Evolutionary conservation across 1,140 invertebrate genomes (phyloP), one percentile per base, ranked within the genome.

Genomic region (Drosophila guanche): DNA sequence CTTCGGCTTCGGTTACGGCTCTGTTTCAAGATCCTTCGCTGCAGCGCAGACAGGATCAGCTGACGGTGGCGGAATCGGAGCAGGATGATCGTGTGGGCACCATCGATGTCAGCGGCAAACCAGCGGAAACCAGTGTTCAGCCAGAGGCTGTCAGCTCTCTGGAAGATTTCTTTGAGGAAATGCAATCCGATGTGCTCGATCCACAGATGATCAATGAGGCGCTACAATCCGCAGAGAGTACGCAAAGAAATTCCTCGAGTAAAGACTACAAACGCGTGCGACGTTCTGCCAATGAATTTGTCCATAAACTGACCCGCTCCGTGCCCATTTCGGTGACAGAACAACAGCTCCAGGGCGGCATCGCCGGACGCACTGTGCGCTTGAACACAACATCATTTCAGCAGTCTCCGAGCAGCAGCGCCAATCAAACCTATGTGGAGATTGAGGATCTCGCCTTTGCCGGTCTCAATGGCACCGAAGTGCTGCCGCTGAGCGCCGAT

Each of bases 121-220:
- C 60, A 6, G 59, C 61, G 3, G 47, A 56, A 10, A 37, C 48
- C 10, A 12, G 20, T 7, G 14, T 7, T 22, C 5, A 41, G 2
- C 45, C 45, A 1, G 47, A 20, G 10, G 41, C 0, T 4, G 48
- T 27, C 3, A 42, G 6, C 0, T 66, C 62, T 2, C 43, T 90
- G 14, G 89, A 90, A 27, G 79, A 89, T 25, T 90, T 90, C 29
- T 86, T 90, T 8, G 83, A 79, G 6, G 85, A 76, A 12, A 76
- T 90, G 72, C 80, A 77, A 5, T 33, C 79, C 0, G 84, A 89
- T 8, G 59, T 90, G n/a, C 52, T 90, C 4, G 89, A 90, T 72
- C 89, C 89, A 4, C 78, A 89, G 46, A 79, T 79, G 62, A 90
- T 90, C 20, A 90, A 90, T 25, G 85, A 90, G 46, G 89, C 90